A percentile compares a stretch with the other conserved stretches of the same genome.
Evolutionary conservation across 2,888 invertebrate genomes (phyloP).

Genomic region (Linyphia triangularis): DNA sequence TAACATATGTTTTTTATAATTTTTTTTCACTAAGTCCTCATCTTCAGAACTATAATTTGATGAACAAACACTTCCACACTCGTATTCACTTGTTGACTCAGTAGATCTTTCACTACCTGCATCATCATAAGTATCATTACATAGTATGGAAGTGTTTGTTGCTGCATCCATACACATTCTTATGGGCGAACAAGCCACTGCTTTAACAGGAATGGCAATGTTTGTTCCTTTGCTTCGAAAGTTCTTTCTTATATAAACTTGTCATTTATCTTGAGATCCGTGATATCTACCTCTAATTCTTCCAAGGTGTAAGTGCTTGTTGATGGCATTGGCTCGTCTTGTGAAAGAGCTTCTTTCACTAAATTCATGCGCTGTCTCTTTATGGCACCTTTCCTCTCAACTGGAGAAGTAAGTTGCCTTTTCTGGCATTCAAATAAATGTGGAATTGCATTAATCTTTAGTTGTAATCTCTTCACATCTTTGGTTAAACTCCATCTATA

Average conservation of each 20-base stretch:
- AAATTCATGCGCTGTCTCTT: background rate
- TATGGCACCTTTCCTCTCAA: background rate
- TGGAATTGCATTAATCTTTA: background rate
- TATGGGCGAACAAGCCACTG: conserved; percentile 12
- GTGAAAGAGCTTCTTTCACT: background rate
- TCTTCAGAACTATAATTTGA: conserved; percentile 7
- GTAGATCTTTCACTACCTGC: background rate
- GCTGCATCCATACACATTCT: background rate
- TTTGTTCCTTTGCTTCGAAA: conserved; percentile 36
- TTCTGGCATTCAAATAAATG: conserved; percentile 31
- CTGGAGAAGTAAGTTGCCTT: background rate
- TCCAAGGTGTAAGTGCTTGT: background rate
- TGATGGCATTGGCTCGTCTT: background rate
- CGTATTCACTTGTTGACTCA: background rate
- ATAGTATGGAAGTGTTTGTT: background rate
- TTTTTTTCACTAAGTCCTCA: background rate
- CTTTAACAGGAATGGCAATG: background rate
- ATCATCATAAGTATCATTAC: background rate
- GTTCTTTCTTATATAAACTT: background rate
- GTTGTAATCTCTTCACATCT: conserved; percentile 7
- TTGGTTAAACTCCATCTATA: background rate
- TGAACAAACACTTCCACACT: background rate
- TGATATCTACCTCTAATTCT: background rate
- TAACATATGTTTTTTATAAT: background rate
- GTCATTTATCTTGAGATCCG: background rate